A percentile compares a stretch with the other conserved stretches of the same genome.
Conservation (phyloP, 1,140 invertebrate genomes). For the Archivesica marissinica region DNA sequence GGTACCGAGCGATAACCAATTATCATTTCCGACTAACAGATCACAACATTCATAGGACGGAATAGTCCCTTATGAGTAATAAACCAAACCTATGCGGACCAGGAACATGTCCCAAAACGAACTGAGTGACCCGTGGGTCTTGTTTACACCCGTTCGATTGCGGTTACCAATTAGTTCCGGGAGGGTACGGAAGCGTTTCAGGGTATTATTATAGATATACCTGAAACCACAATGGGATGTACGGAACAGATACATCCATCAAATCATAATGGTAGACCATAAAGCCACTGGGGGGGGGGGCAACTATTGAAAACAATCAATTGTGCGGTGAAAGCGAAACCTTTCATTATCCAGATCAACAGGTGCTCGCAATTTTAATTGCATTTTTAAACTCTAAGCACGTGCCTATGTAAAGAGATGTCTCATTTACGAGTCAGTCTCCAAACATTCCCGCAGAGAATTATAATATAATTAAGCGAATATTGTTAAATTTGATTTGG, state of each 20-base stretch:
- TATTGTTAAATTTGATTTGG: no score
- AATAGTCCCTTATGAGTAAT: not conserved
- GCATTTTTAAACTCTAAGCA: constrained; percentile 3
- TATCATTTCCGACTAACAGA: not conserved
- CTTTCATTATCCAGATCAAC: not conserved
- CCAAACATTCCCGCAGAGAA: no score
- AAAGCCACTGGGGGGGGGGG: constrained; percentile 11
- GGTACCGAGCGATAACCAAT: no score
- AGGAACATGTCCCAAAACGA: not conserved
- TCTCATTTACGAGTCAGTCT: no score
- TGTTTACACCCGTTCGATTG: not conserved
- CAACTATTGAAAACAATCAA: constrained; percentile 15
- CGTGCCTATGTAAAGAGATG: not conserved
- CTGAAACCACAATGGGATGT: constrained; percentile 4
- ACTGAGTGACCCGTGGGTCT: not conserved
- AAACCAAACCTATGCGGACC: not conserved
- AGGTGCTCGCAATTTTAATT: constrained; percentile 25
- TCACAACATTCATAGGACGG: not conserved
- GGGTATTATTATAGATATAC: constrained; percentile 17
- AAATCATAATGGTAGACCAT: constrained; percentile 19
- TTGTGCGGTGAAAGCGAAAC: constrained; percentile 23
- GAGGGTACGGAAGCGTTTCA: constrained; percentile 1
- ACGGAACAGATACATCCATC: not conserved
- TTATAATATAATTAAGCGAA: no score
- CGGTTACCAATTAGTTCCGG: not conserved